Evolutionary conservation across 2,888 invertebrate species (phyloP), one percentile per base, ranked within the genome.

Genomic region (Tenthredo amoena): DNA sequence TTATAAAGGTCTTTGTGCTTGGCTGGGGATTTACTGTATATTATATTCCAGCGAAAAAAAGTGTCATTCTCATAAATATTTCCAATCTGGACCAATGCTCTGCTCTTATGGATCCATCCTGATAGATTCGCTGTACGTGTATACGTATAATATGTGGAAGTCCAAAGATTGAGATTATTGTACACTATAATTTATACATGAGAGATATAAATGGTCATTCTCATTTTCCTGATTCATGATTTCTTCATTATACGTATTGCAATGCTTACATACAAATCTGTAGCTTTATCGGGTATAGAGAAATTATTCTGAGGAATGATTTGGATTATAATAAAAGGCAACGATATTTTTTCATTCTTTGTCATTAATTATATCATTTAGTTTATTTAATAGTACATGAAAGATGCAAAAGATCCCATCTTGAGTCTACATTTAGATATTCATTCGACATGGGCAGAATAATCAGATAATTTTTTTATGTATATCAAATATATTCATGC

Each of bases 351-450:
- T n/a, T 55, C 12, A 12, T 55, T 34, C 4, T 55, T 50, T n/a
- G 34, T 77, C 18, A 10, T 55, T 31, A 50, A 77, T 50, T 77
- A 55, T 55, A 10, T 77, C 34, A 77, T 9, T 77, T 21, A 55
- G 34, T 77, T 77, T 77, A 34, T 34, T 77, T 31, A n/a, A 55
- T 74, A 6, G 21, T 74, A 74, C 72, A 74, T 43, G 6, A 43
- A 2, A 21, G 7, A 74, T 74, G 4, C 10, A 12, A 12, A 50
- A 18, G 5, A 55, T 50, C 34, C 18, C 21, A 74, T 21, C 2
- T 74, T 43, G 0, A 12, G 40, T 74, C 4, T 74, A 74, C 26
- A 55, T 55, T 77, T 34, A 55, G 5, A 55, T 77, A 40, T 83
- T 84, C 37, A 79, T 37, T 21, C 21, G 34, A 84, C 62, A 65